phyloP scores from a whole-genome alignment of 2,113 vertebrate genomes.

The Ondatra zibethicus region DNA sequence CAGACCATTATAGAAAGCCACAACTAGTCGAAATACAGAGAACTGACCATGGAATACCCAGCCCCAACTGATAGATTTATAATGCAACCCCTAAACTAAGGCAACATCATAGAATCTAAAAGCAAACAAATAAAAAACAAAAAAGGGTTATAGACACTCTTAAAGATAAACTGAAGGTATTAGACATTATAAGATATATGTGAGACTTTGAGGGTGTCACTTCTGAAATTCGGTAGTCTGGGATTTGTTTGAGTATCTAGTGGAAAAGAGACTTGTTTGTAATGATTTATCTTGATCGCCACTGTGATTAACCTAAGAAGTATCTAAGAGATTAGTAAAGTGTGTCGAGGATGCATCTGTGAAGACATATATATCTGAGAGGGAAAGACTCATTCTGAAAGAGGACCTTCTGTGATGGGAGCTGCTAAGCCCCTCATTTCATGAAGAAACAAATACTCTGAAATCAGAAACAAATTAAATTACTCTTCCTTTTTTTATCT shows the following conservation, averaged over 20 bases:
- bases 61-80: not conserved
- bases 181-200: not conserved
- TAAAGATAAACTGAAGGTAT: not conserved
- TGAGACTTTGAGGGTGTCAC: not conserved
- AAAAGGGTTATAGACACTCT: not conserved
- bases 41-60: not conserved
- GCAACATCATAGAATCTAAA: not conserved
- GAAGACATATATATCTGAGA: not conserved
- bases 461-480: not conserved
- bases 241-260: not conserved
- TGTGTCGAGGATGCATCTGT: not conserved
- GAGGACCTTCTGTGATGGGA: not conserved
- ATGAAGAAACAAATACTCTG: not conserved
- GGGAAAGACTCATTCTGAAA: not conserved
- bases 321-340: not conserved
- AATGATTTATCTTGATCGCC: not conserved
- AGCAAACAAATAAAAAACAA: too few species aligned
- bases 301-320: not conserved
- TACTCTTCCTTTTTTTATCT: not conserved
- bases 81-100: not conserved
- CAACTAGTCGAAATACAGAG: not conserved
- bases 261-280: not conserved
- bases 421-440: not conserved
- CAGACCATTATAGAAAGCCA: not conserved
- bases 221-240: not conserved